A percentile compares a stretch with the other conserved stretches of the same genome.
These are phyloP conservation scores for Pelobates cultripes DNA, from an alignment of 2,797 vertebrate genomes.

Conservation along the genomic window DNA sequence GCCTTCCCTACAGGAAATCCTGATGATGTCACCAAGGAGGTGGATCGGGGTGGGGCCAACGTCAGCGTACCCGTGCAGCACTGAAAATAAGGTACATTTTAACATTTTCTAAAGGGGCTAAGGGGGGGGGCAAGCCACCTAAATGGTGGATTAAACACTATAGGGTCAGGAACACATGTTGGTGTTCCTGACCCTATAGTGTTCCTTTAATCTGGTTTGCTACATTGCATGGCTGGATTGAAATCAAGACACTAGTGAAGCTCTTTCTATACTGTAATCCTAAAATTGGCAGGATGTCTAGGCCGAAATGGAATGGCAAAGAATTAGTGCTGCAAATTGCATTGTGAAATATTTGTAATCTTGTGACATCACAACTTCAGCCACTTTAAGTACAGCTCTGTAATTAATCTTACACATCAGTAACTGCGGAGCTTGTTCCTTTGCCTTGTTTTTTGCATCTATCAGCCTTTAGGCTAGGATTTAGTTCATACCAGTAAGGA, in stretches of 20 bases:
- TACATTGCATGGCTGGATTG: background rate
- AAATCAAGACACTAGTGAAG: background rate
- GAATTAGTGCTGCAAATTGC: background rate
- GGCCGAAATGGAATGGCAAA: background rate
- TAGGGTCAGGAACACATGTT: too few species aligned
- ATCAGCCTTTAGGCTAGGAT: background rate
- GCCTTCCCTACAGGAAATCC: too few species aligned
- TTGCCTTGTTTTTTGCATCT: background rate
- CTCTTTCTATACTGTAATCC: background rate
- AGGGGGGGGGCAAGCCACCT: too few species aligned
- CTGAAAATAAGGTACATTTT: too few species aligned
- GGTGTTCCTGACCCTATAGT: too few species aligned
- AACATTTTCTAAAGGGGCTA: too few species aligned
- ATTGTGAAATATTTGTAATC: background rate
- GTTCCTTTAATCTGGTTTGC: too few species aligned
- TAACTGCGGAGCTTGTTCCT: background rate
- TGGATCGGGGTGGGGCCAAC: too few species aligned
- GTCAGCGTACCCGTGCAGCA: too few species aligned
- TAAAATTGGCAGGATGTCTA: background rate
- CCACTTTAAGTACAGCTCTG: background rate
- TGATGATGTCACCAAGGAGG: too few species aligned
- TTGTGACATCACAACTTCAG: background rate
- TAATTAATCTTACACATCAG: background rate
- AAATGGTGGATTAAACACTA: too few species aligned
- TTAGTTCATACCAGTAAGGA: slow-evolving; percentile 10